A percentile compares a stretch with the other conserved stretches of the same genome.
These are phyloP conservation scores for Phacellophora camtschatica DNA, from an alignment of 30 jellyfish, hydroid and myxozoan species.

Conservation along the genomic window DNA sequence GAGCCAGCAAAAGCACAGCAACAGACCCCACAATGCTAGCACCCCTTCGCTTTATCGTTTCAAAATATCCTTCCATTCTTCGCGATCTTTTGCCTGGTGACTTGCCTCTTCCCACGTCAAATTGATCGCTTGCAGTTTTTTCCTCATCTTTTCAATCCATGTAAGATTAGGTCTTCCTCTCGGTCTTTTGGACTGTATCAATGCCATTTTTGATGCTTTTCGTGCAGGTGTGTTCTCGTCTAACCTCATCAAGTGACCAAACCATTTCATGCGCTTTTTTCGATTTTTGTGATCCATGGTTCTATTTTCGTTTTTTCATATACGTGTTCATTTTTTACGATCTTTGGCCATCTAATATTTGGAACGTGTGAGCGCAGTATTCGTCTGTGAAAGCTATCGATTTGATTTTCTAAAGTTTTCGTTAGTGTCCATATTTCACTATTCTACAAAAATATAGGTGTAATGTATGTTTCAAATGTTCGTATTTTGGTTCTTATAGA, in stretches of 20 bases:
- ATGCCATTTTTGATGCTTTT: not conserved
- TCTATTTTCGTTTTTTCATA: too few relatives aligned
- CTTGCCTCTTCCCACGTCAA: conserved; percentile 8
- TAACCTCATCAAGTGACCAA: too few relatives aligned
- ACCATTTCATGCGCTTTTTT: too few relatives aligned
- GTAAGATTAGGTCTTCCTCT: not conserved
- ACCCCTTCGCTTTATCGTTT: not conserved
- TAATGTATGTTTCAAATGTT: not conserved
- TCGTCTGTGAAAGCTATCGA: too few relatives aligned
- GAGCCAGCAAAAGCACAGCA: not conserved
- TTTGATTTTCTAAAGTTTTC: too few relatives aligned
- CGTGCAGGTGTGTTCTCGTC: conserved; percentile 39
- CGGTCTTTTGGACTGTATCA: conserved; percentile 3
- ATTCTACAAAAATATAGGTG: not conserved
- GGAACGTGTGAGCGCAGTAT: too few relatives aligned
- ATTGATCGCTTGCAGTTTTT: not conserved
- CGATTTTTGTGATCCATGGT: too few relatives aligned
- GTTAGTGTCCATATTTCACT: too few relatives aligned
- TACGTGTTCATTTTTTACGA: too few relatives aligned
- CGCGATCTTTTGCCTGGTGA: conserved; percentile 9
- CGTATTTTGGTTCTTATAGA: not conserved
- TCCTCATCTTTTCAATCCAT: not conserved
- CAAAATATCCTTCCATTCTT: conserved; percentile 16
- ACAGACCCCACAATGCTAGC: not conserved
- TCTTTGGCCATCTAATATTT: too few relatives aligned